Percentiles rank a stretch among this genome's conserved stretches.
These are phyloP conservation scores for Sciurus carolinensis DNA, from an alignment of 2,797 vertebrate genomes.

Conservation along the genomic window DNA sequence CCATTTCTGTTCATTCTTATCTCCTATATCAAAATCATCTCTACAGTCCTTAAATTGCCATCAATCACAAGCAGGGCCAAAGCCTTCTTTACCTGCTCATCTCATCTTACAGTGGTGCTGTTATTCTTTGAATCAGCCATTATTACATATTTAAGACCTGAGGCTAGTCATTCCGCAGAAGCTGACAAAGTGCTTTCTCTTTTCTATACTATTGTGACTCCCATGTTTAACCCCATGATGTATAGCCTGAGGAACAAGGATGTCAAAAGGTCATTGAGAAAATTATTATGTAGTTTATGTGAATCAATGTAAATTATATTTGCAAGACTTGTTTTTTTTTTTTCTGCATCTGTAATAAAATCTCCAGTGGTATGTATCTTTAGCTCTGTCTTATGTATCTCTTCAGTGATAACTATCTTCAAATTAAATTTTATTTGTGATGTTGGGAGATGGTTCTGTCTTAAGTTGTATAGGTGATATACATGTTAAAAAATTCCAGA, in stretches of 20 bases:
- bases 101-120: constrained; percentile 47
- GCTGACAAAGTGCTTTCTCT: constrained; percentile 64
- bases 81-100: constrained; percentile 69
- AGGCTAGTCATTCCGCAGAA: background rate
- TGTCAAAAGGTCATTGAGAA: constrained; percentile 10
- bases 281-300: background rate
- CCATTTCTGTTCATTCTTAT: background rate
- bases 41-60: background rate
- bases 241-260: constrained; percentile 67
- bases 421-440: background rate
- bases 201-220: constrained; percentile 49
- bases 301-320: background rate
- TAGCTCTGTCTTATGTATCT: background rate
- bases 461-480: background rate
- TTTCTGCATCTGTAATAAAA: background rate
- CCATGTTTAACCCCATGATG: constrained; percentile 66
- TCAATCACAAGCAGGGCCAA: background rate
- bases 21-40: constrained; percentile 7
- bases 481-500: background rate
- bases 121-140: constrained; percentile 43
- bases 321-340: background rate
- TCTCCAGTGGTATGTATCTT: background rate
- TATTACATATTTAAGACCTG: constrained; percentile 37
- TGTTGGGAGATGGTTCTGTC: background rate
- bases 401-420: background rate